phyloP scores from a whole-genome alignment of 2,113 vertebrate genomes.

The Nannobrachium achirus region DNA sequence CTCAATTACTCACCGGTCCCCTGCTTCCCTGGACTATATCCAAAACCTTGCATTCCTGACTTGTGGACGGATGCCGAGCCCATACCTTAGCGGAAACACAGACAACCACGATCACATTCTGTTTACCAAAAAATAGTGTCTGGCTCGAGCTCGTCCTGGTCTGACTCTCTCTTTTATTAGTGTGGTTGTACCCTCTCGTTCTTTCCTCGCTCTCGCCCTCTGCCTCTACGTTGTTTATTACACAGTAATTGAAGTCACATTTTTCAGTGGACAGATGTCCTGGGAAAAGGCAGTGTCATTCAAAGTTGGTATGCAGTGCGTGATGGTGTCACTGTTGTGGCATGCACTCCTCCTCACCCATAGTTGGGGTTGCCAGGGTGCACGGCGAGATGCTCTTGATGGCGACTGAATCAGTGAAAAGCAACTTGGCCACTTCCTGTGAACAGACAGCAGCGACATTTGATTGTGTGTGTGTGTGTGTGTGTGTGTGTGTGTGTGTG shows the following conservation, averaged over 20 bases:
- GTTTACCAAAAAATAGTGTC: neutral
- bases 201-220: neutral
- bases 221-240: neutral
- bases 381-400: conserved; percentile 45
- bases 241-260: neutral
- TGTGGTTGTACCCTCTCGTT: neutral
- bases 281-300: neutral
- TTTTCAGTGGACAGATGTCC: conserved; percentile 1
- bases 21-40: conserved; percentile 81
- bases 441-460: neutral
- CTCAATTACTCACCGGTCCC: conserved; percentile 72
- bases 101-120: neutral
- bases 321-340: neutral
- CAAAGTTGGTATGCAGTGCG: neutral
- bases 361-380: conserved; percentile 46
- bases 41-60: conserved; percentile 89
- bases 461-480: neutral
- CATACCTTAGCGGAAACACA: conserved; percentile 83
- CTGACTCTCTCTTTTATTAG: neutral
- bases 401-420: conserved; percentile 83
- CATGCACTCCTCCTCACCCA: conserved; percentile 62
- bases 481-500: neutral
- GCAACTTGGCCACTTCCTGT: conserved; percentile 86
- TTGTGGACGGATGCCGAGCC: conserved; percentile 81
- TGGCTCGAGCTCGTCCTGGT: too few relatives aligned